These are phyloP conservation scores for Drosophila crucigera DNA, from an alignment of 2,888 invertebrate genomes.

Conservation along the genomic window DNA sequence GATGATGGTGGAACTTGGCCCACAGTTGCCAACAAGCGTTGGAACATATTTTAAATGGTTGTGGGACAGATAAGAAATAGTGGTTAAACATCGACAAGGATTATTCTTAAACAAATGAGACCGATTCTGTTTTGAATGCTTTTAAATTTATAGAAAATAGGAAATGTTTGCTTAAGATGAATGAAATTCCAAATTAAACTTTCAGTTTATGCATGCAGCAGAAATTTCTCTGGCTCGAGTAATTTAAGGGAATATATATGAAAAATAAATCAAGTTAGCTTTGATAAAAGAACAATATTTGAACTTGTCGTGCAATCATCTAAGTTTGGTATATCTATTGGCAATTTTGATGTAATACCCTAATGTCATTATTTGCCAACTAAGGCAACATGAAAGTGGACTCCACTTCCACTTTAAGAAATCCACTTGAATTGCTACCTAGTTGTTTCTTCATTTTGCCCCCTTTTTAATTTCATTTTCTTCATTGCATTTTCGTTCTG, in stretches of 20 bases:
- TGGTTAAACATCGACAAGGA: conserved; percentile 6
- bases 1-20: conserved; percentile 41
- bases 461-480: conserved; percentile 66
- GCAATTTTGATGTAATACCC: background rate
- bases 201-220: background rate
- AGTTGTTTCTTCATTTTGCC: conserved; percentile 55
- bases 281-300: background rate
- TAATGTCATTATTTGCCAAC: conserved; percentile 28
- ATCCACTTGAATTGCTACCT: conserved; percentile 50
- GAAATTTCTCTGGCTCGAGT: background rate
- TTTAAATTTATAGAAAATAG: background rate
- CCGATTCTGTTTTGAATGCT: background rate
- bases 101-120: background rate
- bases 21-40: conserved; percentile 8
- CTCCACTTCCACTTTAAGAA: conserved; percentile 36
- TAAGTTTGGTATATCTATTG: background rate
- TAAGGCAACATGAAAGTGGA: conserved; percentile 21
- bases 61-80: conserved; percentile 14
- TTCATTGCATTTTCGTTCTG: conserved; percentile 58
- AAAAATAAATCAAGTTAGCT: background rate
- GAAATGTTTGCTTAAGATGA: background rate
- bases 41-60: conserved; percentile 47
- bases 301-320: conserved; percentile 1
- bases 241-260: background rate
- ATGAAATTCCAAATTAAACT: background rate